Base-by-base conservation (phyloP, 2,888 invertebrate genomes). In the Rhorus exstirpatorius region DNA sequence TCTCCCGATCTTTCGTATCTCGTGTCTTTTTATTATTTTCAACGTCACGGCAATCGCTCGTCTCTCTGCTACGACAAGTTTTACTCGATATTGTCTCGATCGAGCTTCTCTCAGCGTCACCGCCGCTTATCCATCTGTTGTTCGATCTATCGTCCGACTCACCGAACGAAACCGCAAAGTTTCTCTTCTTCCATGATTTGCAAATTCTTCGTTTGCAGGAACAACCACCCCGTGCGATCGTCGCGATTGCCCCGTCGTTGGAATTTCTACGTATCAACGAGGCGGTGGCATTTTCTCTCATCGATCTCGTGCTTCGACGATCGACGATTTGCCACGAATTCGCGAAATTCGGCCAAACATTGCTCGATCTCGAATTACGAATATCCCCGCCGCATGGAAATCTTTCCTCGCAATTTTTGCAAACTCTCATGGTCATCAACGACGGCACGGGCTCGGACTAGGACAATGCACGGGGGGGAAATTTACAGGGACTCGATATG, bases 191-290 rank as follows among this genome's bases (percentile, higher is more conserved):
- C 51, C 70, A 49, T 4, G 80, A 74, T 75, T 82, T 58, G 53
- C 79, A 82, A 60, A 80, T 80, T 80, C 78, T 83, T 74, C 79
- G 76, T 44, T 49, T 44, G 58, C 84, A 84, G 71, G 81, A 60
- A 21, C 81, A 85, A 71, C 55, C 76, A 58, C 76, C 65, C 61
- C 58, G 49, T 10, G 67, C 60, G 44, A 4, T 46, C 61, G 26
- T 55, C 35, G 55, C 21, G 38, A 41, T 21, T 31, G 41, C 55
- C 51, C 31, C 58, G 26, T 70, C 72, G 38, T 75, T 61, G 17
- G 12, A 67, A 67, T 63, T 80, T 68, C 44, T 31, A 24, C 26
- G 44, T 12, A 19, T 21, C 1, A 8, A 38, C 53, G 17, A 44
- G n/a, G 51, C 26, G 19, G 26, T 63, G 12, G 41, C 24, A 14